phyloP scores from a whole-genome alignment of 2,797 vertebrate species.

The Coregonus ussuriensis region DNA sequence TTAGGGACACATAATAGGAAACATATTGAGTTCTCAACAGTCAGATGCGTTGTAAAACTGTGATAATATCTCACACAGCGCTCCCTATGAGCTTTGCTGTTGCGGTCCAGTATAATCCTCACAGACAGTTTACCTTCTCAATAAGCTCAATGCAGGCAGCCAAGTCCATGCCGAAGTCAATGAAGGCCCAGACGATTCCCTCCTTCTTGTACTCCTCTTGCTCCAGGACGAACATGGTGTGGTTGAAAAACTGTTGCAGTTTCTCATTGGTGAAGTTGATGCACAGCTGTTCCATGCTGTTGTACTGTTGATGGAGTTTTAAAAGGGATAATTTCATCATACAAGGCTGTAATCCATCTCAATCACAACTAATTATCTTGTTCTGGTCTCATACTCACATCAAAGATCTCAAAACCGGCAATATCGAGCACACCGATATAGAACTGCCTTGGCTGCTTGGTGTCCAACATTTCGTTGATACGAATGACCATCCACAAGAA shows the following conservation, averaged over 20 bases:
- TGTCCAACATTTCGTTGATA: constrained; percentile 80
- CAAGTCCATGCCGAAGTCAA: constrained; percentile 68
- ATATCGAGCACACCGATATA: constrained; percentile 79
- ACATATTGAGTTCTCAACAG: neutral
- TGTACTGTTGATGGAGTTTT: neutral
- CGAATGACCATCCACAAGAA: constrained; percentile 78
- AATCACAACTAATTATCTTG: neutral
- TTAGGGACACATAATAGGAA: neutral
- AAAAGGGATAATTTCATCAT: neutral
- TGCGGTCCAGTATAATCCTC: neutral
- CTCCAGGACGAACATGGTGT: constrained; percentile 55
- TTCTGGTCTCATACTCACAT: constrained; percentile 55
- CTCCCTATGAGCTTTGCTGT: neutral
- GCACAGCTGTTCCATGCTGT: constrained; percentile 58
- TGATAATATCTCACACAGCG: neutral
- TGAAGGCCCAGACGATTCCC: constrained; percentile 51
- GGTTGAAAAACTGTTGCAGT: constrained; percentile 58
- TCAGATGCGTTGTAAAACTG: neutral
- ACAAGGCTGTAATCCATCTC: neutral
- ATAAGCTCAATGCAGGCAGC: constrained; percentile 71
- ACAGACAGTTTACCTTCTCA: constrained; percentile 34
- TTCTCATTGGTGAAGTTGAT: constrained; percentile 69
- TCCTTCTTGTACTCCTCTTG: constrained; percentile 6
- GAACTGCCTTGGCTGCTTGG: constrained; percentile 73
- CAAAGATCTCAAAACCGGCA: constrained; percentile 81